These are phyloP conservation scores for Corythornis vintsioides DNA, from an alignment of 2,113 vertebrate genomes.

Conservation along the genomic window DNA sequence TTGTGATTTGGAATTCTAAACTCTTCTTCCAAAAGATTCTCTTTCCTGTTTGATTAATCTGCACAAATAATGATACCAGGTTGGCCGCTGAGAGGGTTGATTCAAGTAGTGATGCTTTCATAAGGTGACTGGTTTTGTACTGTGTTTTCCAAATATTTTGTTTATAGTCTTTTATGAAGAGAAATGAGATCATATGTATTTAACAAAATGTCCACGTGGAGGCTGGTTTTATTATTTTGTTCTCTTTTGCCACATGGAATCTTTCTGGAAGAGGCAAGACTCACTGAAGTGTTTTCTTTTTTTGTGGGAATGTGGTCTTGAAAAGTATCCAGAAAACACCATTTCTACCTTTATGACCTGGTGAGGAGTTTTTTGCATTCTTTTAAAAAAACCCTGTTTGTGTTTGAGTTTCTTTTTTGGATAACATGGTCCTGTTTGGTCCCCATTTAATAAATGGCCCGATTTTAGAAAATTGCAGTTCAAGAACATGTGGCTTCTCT, in stretches of 20 bases:
- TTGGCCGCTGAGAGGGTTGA: constrained; percentile 21
- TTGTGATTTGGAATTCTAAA: constrained; percentile 55
- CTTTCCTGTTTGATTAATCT: constrained; percentile 71
- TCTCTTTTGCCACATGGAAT: not conserved
- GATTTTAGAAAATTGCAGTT: not conserved
- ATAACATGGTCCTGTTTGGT: not conserved
- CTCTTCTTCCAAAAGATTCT: constrained; percentile 40
- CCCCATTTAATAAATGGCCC: not conserved
- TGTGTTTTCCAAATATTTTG: constrained; percentile 38
- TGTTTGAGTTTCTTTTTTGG: not conserved
- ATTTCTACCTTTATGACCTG: not conserved
- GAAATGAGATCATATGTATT: constrained; percentile 12
- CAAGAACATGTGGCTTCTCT: not conserved
- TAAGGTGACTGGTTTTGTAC: constrained; percentile 40
- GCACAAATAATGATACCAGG: constrained; percentile 70
- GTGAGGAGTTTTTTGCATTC: not conserved
- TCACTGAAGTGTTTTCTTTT: not conserved
- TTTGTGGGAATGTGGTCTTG: not conserved
- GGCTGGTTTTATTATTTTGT: constrained; percentile 15
- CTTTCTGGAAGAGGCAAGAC: not conserved
- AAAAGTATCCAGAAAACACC: not conserved
- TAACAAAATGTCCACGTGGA: not conserved
- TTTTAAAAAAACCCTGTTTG: not conserved
- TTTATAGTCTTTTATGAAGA: constrained; percentile 47
- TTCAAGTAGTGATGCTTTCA: constrained; percentile 16